phyloP scores from a whole-genome alignment of 2,113 vertebrate genomes.

The Pterocles burchelli region DNA sequence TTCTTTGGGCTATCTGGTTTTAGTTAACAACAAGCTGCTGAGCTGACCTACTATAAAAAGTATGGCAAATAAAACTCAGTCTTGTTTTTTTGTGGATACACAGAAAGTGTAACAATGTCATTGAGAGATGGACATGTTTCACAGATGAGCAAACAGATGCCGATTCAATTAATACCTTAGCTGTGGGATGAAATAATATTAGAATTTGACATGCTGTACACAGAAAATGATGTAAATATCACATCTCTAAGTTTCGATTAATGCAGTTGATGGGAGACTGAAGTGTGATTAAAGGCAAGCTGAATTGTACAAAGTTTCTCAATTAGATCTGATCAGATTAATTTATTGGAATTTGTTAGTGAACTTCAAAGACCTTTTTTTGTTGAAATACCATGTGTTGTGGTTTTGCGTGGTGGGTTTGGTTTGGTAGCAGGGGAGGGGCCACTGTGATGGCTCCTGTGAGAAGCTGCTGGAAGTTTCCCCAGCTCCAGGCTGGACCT shows the following conservation, averaged over 20 bases:
- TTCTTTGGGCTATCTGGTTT: background rate
- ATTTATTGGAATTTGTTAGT: slow-evolving; percentile 36
- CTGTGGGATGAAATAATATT: background rate
- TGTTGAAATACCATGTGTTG: slow-evolving; percentile 28
- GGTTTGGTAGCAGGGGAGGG: no score
- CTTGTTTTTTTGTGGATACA: background rate
- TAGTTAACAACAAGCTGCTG: background rate
- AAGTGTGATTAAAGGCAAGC: slow-evolving; percentile 20
- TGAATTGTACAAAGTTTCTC: slow-evolving; percentile 44
- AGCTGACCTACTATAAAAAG: background rate
- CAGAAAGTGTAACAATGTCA: background rate
- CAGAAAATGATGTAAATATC: background rate
- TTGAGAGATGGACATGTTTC: background rate
- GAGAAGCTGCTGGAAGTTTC: no score
- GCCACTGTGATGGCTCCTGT: no score
- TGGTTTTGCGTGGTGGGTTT: no score
- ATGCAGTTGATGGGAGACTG: background rate
- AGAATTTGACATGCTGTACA: background rate
- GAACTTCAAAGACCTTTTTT: slow-evolving; percentile 12
- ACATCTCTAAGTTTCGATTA: background rate
- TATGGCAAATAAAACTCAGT: background rate
- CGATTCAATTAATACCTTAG: background rate
- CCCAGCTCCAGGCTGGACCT: no score
- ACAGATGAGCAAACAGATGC: background rate
- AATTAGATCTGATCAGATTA: slow-evolving; percentile 32